Conservation (phyloP, 2,797 vertebrate species). For the Crypturellus tataupa region DNA sequence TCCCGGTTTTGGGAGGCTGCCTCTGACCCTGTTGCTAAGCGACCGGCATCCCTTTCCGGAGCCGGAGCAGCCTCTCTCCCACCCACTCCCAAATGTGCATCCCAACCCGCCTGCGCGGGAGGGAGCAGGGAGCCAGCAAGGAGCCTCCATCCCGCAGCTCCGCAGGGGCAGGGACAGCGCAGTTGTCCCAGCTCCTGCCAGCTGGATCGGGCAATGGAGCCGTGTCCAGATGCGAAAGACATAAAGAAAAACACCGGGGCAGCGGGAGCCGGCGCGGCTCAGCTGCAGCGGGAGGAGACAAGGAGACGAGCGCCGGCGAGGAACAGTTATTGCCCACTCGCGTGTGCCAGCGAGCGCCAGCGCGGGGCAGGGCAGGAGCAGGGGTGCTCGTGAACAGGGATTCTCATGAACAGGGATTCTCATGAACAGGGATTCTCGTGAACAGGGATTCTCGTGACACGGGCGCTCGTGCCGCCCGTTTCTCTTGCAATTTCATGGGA, state of each 20-base stretch:
- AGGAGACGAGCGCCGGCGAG: not conserved
- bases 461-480: accelerated
- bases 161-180: not conserved
- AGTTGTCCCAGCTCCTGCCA: not conserved
- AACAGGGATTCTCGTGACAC: too few relatives aligned
- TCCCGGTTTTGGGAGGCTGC: conserved; percentile 83
- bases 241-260: accelerated
- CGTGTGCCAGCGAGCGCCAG: too few relatives aligned
- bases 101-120: too few relatives aligned
- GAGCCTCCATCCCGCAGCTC: not conserved
- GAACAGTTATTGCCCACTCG: conserved; percentile 44
- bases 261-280: not conserved
- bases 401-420: too few relatives aligned
- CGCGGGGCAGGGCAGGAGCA: too few relatives aligned
- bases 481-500: not conserved
- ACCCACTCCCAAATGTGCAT: conserved; percentile 31
- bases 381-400: too few relatives aligned
- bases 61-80: conserved; percentile 80
- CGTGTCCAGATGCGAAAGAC: not conserved
- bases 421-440: too few relatives aligned
- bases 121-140: not conserved
- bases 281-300: not conserved
- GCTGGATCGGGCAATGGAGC: accelerated
- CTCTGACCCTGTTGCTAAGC: conserved; percentile 89
- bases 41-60: conserved; percentile 87